Conservation (phyloP, 1,140 invertebrate species). For the Kradibia gibbosae region DNA sequence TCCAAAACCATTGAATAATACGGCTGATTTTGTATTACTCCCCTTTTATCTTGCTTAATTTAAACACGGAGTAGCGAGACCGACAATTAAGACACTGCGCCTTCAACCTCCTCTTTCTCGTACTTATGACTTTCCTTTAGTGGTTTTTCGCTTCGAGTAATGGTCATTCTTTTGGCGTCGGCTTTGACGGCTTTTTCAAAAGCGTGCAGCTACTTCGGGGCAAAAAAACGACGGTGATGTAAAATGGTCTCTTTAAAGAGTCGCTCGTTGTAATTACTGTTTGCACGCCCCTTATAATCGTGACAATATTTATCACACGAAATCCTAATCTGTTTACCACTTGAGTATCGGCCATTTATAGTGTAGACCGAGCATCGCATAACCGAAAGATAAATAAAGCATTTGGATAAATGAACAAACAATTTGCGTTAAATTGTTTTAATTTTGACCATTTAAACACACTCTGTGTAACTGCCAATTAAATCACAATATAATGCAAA, state of each 20-base stretch:
- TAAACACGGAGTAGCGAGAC: too few species aligned
- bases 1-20: too few species aligned
- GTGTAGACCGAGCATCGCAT: neutral
- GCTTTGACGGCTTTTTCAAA: too few species aligned
- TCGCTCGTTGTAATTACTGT: neutral
- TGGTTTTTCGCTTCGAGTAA: too few species aligned
- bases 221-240: neutral
- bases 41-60: too few species aligned
- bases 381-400: neutral
- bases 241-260: too few species aligned
- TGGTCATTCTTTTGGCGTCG: too few species aligned
- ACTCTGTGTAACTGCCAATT: neutral
- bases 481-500: neutral
- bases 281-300: neutral
- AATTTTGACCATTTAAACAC: neutral
- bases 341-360: neutral
- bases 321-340: conserved; percentile 5
- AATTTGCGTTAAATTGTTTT: conserved; percentile 9
- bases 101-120: too few species aligned
- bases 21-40: too few species aligned
- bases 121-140: too few species aligned
- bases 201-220: neutral
- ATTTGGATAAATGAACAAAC: conserved; percentile 22
- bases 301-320: conserved; percentile 3
- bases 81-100: too few species aligned